Conservation (phyloP, 2,113 vertebrate genomes). For the Isurus oxyrinchus region DNA sequence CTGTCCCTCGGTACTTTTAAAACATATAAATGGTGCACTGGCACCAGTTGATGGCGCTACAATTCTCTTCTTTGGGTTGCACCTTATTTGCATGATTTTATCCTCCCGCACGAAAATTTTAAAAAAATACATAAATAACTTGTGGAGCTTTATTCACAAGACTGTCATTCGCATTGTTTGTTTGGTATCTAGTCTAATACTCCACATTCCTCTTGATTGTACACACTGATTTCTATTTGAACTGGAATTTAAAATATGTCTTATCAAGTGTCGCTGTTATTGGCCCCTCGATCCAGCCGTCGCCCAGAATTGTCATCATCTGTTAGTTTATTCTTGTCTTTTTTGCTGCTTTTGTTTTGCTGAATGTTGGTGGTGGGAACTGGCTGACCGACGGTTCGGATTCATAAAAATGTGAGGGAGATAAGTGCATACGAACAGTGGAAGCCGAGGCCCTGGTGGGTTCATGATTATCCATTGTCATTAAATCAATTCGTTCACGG, state of each 20-base stretch:
- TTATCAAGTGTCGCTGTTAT: background rate
- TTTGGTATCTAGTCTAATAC: background rate
- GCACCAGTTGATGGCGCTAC: constrained; percentile 19
- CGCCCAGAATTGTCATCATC: background rate
- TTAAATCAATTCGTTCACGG: background rate
- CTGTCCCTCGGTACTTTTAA: background rate
- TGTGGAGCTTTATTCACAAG: background rate
- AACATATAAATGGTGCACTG: background rate
- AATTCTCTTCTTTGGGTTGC: background rate
- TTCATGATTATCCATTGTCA: background rate
- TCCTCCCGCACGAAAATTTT: background rate
- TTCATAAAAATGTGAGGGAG: background rate
- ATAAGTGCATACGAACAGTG: background rate
- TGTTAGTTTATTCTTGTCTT: background rate
- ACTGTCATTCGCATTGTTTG: background rate
- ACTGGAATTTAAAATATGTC: background rate
- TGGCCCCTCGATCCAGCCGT: background rate
- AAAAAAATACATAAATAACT: background rate
- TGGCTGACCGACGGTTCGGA: background rate
- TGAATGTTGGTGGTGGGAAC: background rate
- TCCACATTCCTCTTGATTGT: background rate
- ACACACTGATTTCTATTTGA: background rate
- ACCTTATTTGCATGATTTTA: background rate
- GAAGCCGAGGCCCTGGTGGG: background rate
- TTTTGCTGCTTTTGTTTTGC: background rate